Base-by-base conservation (phyloP, 2,113 vertebrate species). In the Ophiodon elongatus region DNA sequence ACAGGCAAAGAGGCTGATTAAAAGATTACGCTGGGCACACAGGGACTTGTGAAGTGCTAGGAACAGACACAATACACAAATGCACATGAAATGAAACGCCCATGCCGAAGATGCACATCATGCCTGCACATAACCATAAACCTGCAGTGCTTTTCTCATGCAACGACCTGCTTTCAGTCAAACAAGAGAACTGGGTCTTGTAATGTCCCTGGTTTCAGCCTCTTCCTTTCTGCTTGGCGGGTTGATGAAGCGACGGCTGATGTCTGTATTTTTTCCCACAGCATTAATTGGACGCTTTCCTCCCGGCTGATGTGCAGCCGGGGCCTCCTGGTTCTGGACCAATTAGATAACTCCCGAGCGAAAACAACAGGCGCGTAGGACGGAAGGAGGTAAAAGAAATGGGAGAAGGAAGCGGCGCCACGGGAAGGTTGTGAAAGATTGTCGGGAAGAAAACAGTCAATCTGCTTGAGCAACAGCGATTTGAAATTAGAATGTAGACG, bases 241-340 rank as follows among this genome's bases (percentile, higher is more conserved):
- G 41, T 54, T 83, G 81, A 85, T 67, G 57, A 86, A 79, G 85
- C 37, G 50, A 78, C 3, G 47, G 66, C 71, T 82, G 87, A 84
- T 89, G 79, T 91, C 83, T 88, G 39, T 73, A 79, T 39, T 86
- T 77, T 85, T 84, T 74, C 57, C 14, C 60, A 60, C 52, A 3
- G 52, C 70, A 90, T 92, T 95, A 94, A 93, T 92, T 95, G 92
- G 80, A 83, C 73, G 72, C 83, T 90, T 90, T 86, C 73, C 75
- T 86, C 76, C 57, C 71, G 82, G 89, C 73, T 93, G 87, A 93
- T 85, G 88, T 91, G 83, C 89, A 87, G 88, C 82, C 73, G 70
- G 80, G 92, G 76, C 76, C 80, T 91, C 85, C 76, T 90, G 88
- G 83, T 91, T 91, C 76, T 83, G 70, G 78, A 88, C 89, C 93